A percentile compares a stretch with the other conserved stretches of the same genome.
These are phyloP conservation scores for Glandiceps talaboti DNA, from an alignment of 53 echinoderm and acorn worm species.

Conservation along the genomic window DNA sequence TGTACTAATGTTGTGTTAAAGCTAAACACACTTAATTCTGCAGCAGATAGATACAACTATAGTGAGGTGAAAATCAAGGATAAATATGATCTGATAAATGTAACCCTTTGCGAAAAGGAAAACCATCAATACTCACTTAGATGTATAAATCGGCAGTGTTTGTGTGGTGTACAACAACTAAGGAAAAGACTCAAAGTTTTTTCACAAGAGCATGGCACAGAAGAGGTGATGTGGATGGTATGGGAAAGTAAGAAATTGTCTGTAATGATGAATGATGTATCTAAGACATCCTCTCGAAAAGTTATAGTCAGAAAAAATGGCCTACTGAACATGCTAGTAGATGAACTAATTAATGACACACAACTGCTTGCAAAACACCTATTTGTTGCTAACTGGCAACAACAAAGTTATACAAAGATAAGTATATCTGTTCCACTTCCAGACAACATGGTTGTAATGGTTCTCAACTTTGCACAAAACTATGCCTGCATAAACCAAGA, in stretches of 20 bases:
- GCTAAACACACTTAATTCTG: slow-evolving; percentile 15
- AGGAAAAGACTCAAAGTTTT: not conserved
- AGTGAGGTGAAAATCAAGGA: slow-evolving; percentile 20
- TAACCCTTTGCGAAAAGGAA: slow-evolving; percentile 25
- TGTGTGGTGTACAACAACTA: slow-evolving; percentile 13
- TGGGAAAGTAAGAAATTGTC: slow-evolving; percentile 14
- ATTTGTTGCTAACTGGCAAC: slow-evolving; percentile 25
- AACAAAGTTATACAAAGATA: slow-evolving; percentile 5
- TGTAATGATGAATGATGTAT: slow-evolving; percentile 3
- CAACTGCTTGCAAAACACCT: slow-evolving; percentile 14
- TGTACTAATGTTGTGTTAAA: slow-evolving; percentile 17
- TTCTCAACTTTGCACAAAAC: slow-evolving; percentile 6
- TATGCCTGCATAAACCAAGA: not conserved
- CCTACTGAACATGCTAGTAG: slow-evolving; percentile 5
- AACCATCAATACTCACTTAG: slow-evolving; percentile 1
- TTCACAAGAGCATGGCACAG: not conserved
- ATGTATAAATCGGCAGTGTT: slow-evolving; percentile 31
- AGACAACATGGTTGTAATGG: slow-evolving; percentile 23
- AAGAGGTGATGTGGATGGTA: slow-evolving; percentile 2
- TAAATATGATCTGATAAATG: slow-evolving; percentile 1
- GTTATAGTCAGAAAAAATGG: slow-evolving; percentile 1
- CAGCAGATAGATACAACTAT: not conserved
- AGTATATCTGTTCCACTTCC: slow-evolving; percentile 14
- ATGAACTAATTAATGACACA: slow-evolving; percentile 7
- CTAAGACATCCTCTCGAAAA: slow-evolving; percentile 14